A percentile compares a stretch with the other conserved stretches of the same genome.
Evolutionary conservation across 2,888 invertebrate genomes (phyloP).

Genomic region (Rhagophthalmus giganteus): DNA sequence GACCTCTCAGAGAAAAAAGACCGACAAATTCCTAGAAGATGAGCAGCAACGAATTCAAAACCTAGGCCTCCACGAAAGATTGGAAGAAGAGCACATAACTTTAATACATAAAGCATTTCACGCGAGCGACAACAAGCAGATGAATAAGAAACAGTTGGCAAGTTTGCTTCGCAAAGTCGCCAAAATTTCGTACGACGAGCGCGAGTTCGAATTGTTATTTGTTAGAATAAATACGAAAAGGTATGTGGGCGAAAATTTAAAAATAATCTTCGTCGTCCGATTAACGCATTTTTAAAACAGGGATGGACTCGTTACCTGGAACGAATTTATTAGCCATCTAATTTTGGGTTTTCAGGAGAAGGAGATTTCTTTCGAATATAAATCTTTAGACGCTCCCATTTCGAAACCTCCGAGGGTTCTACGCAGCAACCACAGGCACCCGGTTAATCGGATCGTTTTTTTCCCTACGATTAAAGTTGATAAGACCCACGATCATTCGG

Average conservation of each 20-base stretch:
- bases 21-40: not conserved
- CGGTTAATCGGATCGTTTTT: slow-evolving; percentile 67
- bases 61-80: slow-evolving; percentile 53
- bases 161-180: slow-evolving; percentile 54
- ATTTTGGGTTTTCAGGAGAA: slow-evolving; percentile 72
- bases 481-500: slow-evolving; percentile 61
- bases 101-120: slow-evolving; percentile 58
- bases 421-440: slow-evolving; percentile 70
- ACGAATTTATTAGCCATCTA: slow-evolving; percentile 77
- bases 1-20: slow-evolving; percentile 6
- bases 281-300: slow-evolving; percentile 38
- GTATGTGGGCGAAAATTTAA: slow-evolving; percentile 30
- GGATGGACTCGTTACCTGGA: slow-evolving; percentile 66
- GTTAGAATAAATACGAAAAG: slow-evolving; percentile 58
- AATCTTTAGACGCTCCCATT: slow-evolving; percentile 66
- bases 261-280: not conserved
- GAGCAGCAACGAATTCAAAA: slow-evolving; percentile 14
- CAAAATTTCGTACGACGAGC: slow-evolving; percentile 60
- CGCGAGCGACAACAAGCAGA: slow-evolving; percentile 52
- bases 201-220: slow-evolving; percentile 66
- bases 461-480: slow-evolving; percentile 64
- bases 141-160: slow-evolving; percentile 56
- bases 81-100: slow-evolving; percentile 56
- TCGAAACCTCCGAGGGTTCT: slow-evolving; percentile 61
- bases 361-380: slow-evolving; percentile 65